These are phyloP conservation scores for Torymus texanus DNA, from an alignment of 2,888 invertebrate genomes.

Conservation along the genomic window DNA sequence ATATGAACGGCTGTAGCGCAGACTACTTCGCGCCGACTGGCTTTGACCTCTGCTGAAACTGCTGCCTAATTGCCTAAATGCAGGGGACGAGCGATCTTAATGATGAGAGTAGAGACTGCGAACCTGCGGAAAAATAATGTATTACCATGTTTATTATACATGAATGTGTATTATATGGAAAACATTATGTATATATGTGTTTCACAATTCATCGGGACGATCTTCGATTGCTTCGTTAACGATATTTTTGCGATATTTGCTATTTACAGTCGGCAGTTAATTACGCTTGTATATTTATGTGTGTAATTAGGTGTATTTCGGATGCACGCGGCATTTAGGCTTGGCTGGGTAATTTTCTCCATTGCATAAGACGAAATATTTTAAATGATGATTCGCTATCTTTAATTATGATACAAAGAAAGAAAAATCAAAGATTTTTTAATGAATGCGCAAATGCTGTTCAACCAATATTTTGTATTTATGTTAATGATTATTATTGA, in stretches of 20 bases:
- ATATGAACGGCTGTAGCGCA: no score
- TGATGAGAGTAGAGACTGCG: slow-evolving; percentile 5
- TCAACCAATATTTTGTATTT: no score
- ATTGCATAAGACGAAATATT: slow-evolving; percentile 7
- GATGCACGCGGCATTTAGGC: slow-evolving; percentile 20
- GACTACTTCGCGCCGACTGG: background rate
- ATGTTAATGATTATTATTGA: no score
- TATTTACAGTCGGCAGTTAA: background rate
- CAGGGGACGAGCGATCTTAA: slow-evolving; percentile 28
- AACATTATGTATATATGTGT: background rate
- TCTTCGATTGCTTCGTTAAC: slow-evolving; percentile 39
- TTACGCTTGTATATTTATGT: slow-evolving; percentile 3
- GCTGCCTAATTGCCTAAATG: slow-evolving; percentile 36
- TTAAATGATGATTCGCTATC: background rate
- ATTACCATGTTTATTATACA: no score
- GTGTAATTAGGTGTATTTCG: slow-evolving; percentile 32
- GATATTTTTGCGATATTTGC: slow-evolving; percentile 16
- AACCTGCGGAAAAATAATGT: no score
- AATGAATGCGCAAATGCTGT: no score
- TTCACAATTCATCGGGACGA: slow-evolving; percentile 26
- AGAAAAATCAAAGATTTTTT: no score
- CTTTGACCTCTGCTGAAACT: slow-evolving; percentile 1
- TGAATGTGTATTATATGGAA: background rate
- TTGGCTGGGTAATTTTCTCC: slow-evolving; percentile 13
- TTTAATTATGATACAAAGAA: no score